phyloP scores from a whole-genome alignment of 2,113 vertebrate genomes.

The Variabilichromis moorii region DNA sequence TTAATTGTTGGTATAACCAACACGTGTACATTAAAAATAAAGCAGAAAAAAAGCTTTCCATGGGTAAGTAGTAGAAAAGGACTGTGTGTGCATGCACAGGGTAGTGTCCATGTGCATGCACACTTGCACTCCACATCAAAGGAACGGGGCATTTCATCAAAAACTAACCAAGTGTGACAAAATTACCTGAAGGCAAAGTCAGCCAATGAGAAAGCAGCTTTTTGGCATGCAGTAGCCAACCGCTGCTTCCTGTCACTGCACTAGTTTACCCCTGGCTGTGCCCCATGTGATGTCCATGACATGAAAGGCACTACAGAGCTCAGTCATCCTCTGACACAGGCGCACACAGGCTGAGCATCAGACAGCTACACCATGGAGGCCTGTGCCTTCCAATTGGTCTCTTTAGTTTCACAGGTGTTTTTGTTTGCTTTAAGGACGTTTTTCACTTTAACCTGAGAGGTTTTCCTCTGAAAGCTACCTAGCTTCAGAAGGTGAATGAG shows the following conservation, averaged over 20 bases:
- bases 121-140: conserved; percentile 35
- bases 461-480: neutral
- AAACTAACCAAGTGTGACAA: conserved; percentile 45
- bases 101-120: neutral
- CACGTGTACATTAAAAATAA: neutral
- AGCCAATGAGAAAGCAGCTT: conserved; percentile 32
- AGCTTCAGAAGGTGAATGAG: neutral
- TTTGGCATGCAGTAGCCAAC: conserved; percentile 26
- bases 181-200: conserved; percentile 39
- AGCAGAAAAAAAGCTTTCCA: neutral
- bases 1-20: neutral
- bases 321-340: neutral
- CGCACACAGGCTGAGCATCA: neutral
- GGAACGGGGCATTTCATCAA: conserved; percentile 42
- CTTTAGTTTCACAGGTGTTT: neutral
- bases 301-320: neutral
- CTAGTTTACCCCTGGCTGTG: neutral
- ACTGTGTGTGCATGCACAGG: neutral
- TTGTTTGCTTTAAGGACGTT: neutral
- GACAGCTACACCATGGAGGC: neutral
- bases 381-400: neutral
- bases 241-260: conserved; percentile 1
- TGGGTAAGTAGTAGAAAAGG: neutral
- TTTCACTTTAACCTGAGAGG: neutral
- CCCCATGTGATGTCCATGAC: neutral